Evolutionary conservation across 2,113 vertebrate genomes (phyloP).

Genomic region (Phoxinus phoxinus): DNA sequence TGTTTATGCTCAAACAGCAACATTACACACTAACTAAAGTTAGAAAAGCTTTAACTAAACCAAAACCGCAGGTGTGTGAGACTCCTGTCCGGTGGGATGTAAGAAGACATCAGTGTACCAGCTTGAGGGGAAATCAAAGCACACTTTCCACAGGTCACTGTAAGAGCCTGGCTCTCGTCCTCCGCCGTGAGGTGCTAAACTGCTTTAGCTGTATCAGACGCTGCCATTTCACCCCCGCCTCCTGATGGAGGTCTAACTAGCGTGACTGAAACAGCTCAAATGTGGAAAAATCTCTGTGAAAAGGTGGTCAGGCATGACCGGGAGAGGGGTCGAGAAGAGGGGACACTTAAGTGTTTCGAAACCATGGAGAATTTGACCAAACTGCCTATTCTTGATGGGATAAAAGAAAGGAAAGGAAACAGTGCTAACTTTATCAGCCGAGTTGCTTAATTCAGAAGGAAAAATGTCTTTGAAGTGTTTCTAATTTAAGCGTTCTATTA

Average conservation of each 20-base stretch:
- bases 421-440: background rate
- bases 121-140: background rate
- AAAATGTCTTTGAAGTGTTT: background rate
- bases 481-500: background rate
- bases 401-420: background rate
- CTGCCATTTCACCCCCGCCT: background rate
- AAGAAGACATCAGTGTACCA: background rate
- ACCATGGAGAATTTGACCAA: constrained; percentile 26
- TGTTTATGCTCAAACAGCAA: too few relatives aligned
- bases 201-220: constrained; percentile 3
- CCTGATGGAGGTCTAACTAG: constrained; percentile 18
- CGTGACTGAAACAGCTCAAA: constrained; percentile 17
- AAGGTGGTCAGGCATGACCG: constrained; percentile 4
- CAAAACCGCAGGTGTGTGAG: background rate
- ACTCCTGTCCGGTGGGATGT: background rate
- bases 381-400: background rate
- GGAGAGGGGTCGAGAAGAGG: background rate
- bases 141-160: background rate
- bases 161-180: constrained; percentile 3
- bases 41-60: too few relatives aligned
- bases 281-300: constrained; percentile 6
- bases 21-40: too few relatives aligned
- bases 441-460: background rate
- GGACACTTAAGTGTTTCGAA: constrained; percentile 14
- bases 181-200: constrained; percentile 3